Percentiles rank a stretch among this genome's conserved stretches.
These are phyloP conservation scores for Xanthia icteritia DNA, from an alignment of 2,888 invertebrate species.

Conservation along the genomic window DNA sequence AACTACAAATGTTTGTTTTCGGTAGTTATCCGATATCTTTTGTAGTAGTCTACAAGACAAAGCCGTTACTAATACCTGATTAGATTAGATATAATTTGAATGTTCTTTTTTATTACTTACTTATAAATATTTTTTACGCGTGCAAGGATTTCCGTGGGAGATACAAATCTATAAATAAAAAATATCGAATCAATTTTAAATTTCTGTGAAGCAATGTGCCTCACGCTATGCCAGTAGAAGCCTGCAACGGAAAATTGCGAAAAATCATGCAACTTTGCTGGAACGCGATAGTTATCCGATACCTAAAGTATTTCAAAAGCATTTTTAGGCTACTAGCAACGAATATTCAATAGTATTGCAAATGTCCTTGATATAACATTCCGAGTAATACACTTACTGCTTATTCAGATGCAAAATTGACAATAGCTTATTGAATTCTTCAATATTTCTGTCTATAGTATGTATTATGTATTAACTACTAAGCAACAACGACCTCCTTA, in stretches of 20 bases:
- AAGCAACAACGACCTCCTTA: not conserved
- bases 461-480: conserved; percentile 7
- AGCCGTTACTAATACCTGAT: conserved; percentile 10
- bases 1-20: not conserved
- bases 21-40: not conserved
- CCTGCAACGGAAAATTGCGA: conserved; percentile 31
- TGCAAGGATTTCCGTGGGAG: not conserved
- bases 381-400: conserved; percentile 15
- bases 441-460: not conserved
- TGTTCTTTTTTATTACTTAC: not conserved
- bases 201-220: not conserved
- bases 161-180: not conserved
- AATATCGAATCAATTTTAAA: conserved; percentile 7
- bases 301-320: conserved; percentile 14
- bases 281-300: conserved; percentile 19
- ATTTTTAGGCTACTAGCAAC: conserved; percentile 10
- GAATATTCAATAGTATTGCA: not conserved
- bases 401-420: conserved; percentile 35
- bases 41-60: not conserved
- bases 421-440: not conserved
- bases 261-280: conserved; percentile 43
- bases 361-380: conserved; percentile 14
- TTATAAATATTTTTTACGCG: conserved; percentile 3
- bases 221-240: conserved; percentile 6
- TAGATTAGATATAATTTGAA: conserved; percentile 37